phyloP scores from a whole-genome alignment of 2,888 invertebrate genomes.

The Apantesis nais region DNA sequence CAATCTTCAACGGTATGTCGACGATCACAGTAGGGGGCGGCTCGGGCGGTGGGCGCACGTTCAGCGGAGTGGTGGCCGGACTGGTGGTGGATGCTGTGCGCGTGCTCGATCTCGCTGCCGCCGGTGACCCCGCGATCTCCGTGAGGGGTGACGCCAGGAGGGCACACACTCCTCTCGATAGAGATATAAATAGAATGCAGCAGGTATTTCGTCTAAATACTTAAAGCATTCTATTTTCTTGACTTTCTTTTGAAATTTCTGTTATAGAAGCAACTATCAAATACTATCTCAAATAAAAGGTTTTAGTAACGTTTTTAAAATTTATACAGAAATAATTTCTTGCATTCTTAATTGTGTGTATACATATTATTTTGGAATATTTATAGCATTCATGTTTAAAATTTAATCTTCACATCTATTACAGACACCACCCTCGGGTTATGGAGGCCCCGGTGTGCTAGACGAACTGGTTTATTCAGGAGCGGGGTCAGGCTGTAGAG shows the following conservation, averaged over 20 bases:
- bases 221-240: neutral
- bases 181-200: constrained; percentile 94
- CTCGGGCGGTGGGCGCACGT: constrained; percentile 92
- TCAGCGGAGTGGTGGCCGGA: constrained; percentile 95
- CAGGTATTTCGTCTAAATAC: constrained; percentile 79
- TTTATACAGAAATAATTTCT: no score
- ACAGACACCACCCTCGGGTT: constrained; percentile 94
- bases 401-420: constrained; percentile 17
- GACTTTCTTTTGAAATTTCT: neutral
- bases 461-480: constrained; percentile 97
- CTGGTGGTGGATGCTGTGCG: constrained; percentile 94
- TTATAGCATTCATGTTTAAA: neutral
- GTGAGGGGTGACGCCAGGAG: constrained; percentile 94
- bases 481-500: constrained; percentile 95
- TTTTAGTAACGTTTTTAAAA: no score
- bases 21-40: constrained; percentile 94
- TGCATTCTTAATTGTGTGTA: no score
- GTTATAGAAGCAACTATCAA: neutral
- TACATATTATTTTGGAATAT: no score
- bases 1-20: constrained; percentile 96
- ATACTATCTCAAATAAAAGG: neutral
- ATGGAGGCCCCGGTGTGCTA: constrained; percentile 87
- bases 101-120: constrained; percentile 93
- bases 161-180: constrained; percentile 90
- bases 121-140: constrained; percentile 91